Evolutionary conservation across 2,113 vertebrate species (phyloP).

Genomic region (Aphelocoma coerulescens): DNA sequence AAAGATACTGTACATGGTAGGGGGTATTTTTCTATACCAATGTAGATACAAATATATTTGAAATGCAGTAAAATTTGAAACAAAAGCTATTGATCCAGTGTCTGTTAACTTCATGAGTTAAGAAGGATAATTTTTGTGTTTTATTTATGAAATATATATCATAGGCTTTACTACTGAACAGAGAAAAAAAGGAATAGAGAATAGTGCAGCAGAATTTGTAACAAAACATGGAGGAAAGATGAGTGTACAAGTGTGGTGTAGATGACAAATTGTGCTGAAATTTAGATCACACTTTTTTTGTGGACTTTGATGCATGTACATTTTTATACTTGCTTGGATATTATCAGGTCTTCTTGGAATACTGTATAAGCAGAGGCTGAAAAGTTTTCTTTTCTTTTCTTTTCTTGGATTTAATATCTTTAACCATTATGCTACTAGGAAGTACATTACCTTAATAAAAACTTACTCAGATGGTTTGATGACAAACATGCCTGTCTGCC

Average conservation of each 20-base stretch:
- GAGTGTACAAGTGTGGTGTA: fast-evolving
- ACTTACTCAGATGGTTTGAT: neutral
- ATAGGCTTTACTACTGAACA: neutral
- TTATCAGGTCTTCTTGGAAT: neutral
- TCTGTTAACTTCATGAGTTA: neutral
- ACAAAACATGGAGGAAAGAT: neutral
- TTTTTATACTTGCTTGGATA: neutral
- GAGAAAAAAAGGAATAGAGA: neutral
- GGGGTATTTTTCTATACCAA: neutral
- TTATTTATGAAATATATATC: neutral
- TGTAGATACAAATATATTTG: neutral
- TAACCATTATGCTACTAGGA: neutral
- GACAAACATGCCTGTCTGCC: neutral
- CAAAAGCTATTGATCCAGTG: neutral
- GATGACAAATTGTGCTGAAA: neutral
- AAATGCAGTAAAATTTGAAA: neutral
- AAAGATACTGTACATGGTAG: fast-evolving
- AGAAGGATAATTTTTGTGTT: neutral
- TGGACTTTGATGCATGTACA: neutral
- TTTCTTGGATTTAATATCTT: neutral
- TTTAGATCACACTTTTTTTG: neutral
- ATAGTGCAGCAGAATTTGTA: neutral
- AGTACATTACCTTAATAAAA: neutral
- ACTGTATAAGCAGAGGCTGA: neutral
- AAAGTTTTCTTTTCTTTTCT: neutral